Evolutionary conservation across 2,797 vertebrate species (phyloP), one percentile per base, ranked within the genome.

Genomic region (Pteronotus mesoamericanus): DNA sequence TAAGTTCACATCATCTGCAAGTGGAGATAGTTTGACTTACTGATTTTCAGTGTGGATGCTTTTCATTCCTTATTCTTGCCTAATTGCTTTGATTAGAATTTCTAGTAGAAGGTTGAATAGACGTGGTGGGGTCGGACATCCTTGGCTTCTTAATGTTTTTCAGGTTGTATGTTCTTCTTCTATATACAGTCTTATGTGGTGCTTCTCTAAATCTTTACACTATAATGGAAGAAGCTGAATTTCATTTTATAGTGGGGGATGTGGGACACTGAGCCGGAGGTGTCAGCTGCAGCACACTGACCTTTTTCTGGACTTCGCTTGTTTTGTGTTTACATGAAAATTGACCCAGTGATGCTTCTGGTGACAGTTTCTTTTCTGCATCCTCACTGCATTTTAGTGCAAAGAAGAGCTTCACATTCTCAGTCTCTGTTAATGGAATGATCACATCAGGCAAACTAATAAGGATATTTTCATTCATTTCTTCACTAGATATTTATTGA

Each of bases 381-480:
- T 78, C 32, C 44, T 68, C 14, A 39, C 26, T 64, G 22, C 7
- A 24, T 61, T 26, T 2, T 44, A 61, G 10, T 24, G 1, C 84
- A 29, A 71, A 71, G 90, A 37, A 72, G 42, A 68, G 34, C 46
- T 72, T 37, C n/a, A 24, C 19, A 21, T 39, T 66, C 34, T 94
- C 66, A 42, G 44, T 29, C 42, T 72, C 55, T 83, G 55, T 66
- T 92, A 79, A 37, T 92, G 64, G 42, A 77, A 79, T 72, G 57
- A 37, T 88, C 66, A 68, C 5, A 80, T 92, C 79, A 79, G 46
- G 32, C 29, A 83, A 59, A 75, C 29, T 37, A 29, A 12, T 89
- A 92, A 71, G 75, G 48, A 37, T 48, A 29, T 95, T 90, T 86
- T 93, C 46, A 94, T 86, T 95, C 39, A 69, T 79, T 89, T 96